A percentile compares a stretch with the other conserved stretches of the same genome.
Evolutionary conservation across 1,140 invertebrate genomes (phyloP).

Genomic region (Panulirus ornatus): DNA sequence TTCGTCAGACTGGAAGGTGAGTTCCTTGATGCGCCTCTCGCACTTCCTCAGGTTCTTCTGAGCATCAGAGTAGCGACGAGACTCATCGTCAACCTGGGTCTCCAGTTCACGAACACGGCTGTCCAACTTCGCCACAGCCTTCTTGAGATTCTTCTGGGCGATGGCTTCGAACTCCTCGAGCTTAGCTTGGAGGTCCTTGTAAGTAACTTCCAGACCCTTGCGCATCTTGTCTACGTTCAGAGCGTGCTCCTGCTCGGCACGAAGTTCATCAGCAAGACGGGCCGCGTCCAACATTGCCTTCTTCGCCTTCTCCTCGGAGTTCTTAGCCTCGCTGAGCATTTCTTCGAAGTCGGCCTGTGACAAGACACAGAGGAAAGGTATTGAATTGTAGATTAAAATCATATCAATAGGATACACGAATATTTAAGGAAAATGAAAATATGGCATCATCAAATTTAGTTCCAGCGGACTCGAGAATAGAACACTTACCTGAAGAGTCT

Average conservation of each 20-base stretch:
- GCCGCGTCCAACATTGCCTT: slow-evolving; percentile 47
- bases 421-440: slow-evolving; percentile 75
- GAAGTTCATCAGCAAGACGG: slow-evolving; percentile 44
- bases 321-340: slow-evolving; percentile 25
- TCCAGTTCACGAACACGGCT: slow-evolving; percentile 75
- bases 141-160: slow-evolving; percentile 81
- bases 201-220: slow-evolving; percentile 27
- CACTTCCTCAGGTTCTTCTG: slow-evolving; percentile 43
- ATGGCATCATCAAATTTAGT: slow-evolving; percentile 80
- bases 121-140: slow-evolving; percentile 80
- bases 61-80: slow-evolving; percentile 30
- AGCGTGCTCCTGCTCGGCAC: slow-evolving; percentile 35
- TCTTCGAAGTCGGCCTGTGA: slow-evolving; percentile 26
- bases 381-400: background rate
- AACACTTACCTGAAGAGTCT: slow-evolving; percentile 41
- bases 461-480: background rate
- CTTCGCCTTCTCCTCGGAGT: slow-evolving; percentile 42
- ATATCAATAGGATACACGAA: background rate
- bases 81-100: slow-evolving; percentile 11
- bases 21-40: slow-evolving; percentile 35
- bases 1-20: slow-evolving; percentile 32
- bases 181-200: slow-evolving; percentile 82
- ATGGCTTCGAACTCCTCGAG: slow-evolving; percentile 80
- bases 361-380: background rate
- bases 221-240: slow-evolving; percentile 28